These are phyloP conservation scores for Boloria selene DNA, from an alignment of 2,888 invertebrate species.

Conservation along the genomic window DNA sequence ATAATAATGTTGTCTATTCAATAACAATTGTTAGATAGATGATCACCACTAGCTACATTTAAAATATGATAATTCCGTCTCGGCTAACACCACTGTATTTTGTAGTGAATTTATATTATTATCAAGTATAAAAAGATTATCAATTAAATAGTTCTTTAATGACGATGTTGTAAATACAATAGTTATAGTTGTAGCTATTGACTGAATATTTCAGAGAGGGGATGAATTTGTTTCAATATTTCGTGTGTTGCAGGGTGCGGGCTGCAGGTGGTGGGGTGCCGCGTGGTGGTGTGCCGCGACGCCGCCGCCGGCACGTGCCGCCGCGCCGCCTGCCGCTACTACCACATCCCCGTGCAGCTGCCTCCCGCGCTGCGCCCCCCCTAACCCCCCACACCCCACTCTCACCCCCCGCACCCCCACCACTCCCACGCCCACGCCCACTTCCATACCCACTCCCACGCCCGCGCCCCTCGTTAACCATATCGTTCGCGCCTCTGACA, in stretches of 20 bases:
- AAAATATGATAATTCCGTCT: too few relatives aligned
- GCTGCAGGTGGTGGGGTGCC: conserved; percentile 97
- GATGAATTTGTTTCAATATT: too few relatives aligned
- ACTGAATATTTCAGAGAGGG: too few relatives aligned
- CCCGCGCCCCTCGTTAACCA: conserved; percentile 64
- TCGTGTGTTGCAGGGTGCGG: conserved; percentile 88
- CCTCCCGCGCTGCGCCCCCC: conserved; percentile 87
- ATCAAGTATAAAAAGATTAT: too few relatives aligned
- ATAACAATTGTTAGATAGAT: too few relatives aligned
- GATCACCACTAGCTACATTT: too few relatives aligned
- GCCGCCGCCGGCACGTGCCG: conserved; percentile 96
- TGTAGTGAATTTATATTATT: too few relatives aligned
- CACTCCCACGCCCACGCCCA: conserved; percentile 38
- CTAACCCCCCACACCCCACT: conserved; percentile 57
- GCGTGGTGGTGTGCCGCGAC: conserved; percentile 98
- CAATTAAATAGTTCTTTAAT: too few relatives aligned
- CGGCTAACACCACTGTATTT: too few relatives aligned
- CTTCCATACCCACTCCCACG: conserved; percentile 46
- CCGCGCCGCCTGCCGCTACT: conserved; percentile 97
- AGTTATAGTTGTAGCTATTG: too few relatives aligned
- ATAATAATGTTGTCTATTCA: too few relatives aligned
- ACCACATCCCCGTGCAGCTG: conserved; percentile 96
- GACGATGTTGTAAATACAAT: too few relatives aligned
- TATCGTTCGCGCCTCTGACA: conserved; percentile 72
- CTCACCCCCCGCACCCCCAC: conserved; percentile 40